These are phyloP conservation scores for Pristionchus pacificus DNA, from an alignment of 1,140 invertebrate species.

Conservation along the genomic window DNA sequence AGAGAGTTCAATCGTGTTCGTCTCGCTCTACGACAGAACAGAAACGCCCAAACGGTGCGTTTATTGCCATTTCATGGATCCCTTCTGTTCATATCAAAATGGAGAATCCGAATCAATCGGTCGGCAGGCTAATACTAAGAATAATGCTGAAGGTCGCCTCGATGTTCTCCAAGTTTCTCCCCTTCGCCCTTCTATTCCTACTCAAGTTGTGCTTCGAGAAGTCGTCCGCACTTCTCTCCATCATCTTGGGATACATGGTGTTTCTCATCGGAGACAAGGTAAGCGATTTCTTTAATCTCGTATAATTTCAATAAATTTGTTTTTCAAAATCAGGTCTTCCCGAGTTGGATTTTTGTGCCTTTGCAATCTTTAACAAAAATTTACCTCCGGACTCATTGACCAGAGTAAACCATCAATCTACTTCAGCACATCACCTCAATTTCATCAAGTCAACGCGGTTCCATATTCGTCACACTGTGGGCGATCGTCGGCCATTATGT, in stretches of 20 bases:
- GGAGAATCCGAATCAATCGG: background rate
- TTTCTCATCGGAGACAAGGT: background rate
- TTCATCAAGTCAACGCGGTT: background rate
- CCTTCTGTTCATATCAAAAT: background rate
- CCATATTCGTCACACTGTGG: background rate
- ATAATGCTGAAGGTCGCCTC: background rate
- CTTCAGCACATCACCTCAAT: background rate
- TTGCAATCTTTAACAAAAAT: background rate
- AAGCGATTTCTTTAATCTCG: background rate
- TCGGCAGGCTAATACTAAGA: background rate
- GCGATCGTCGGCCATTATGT: background rate
- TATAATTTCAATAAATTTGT: background rate
- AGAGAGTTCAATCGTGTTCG: background rate
- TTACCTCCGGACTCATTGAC: background rate
- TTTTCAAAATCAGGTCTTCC: background rate
- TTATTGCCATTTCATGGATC: background rate
- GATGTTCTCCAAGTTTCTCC: background rate
- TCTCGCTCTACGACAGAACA: background rate
- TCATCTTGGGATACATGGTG: background rate
- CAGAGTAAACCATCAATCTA: no score
- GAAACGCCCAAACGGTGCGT: background rate
- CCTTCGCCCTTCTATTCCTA: background rate
- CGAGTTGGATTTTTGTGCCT: background rate
- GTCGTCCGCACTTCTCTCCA: background rate
- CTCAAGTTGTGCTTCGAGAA: background rate